Evolutionary conservation across 2,113 vertebrate species (phyloP).

Genomic region (Geococcyx californianus): DNA sequence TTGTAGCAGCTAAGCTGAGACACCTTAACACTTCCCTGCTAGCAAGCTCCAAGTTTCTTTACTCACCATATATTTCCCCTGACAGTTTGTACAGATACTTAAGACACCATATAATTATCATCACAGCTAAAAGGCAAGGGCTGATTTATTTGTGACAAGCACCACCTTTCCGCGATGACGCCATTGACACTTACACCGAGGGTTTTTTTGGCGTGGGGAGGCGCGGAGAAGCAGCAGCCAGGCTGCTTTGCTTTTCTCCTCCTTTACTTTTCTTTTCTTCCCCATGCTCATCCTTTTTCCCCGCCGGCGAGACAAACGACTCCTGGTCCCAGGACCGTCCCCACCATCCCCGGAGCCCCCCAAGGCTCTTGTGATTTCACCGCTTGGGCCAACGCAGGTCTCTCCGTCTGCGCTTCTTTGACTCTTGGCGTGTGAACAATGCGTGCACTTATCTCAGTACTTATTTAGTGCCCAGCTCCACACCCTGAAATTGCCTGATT

Average conservation of each 20-base stretch:
- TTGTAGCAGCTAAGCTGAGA: constrained; percentile 44
- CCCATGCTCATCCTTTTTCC: not conserved
- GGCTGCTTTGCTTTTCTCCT: not conserved
- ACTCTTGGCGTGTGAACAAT: constrained; percentile 52
- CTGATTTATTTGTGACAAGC: constrained; percentile 80
- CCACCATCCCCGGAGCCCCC: not conserved
- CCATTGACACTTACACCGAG: constrained; percentile 46
- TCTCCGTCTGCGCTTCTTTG: not conserved
- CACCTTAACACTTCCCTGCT: constrained; percentile 53
- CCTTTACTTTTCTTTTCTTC: not conserved
- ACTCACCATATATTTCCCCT: constrained; percentile 79
- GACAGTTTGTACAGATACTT: constrained; percentile 80
- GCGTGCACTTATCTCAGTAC: constrained; percentile 70
- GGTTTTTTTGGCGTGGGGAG: not conserved
- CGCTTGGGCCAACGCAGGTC: not conserved
- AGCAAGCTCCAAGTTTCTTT: constrained; percentile 59
- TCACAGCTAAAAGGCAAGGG: constrained; percentile 76
- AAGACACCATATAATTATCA: constrained; percentile 80
- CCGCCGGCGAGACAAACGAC: not conserved
- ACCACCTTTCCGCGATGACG: constrained; percentile 59
- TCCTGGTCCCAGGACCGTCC: not conserved
- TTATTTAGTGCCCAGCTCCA: constrained; percentile 72
- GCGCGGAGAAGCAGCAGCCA: not conserved
- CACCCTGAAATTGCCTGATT: constrained; percentile 75
- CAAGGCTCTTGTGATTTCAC: not conserved